Evolutionary conservation across 2,888 invertebrate genomes (phyloP), one percentile per base, ranked within the genome.

Genomic region (Halictus ligatus): DNA sequence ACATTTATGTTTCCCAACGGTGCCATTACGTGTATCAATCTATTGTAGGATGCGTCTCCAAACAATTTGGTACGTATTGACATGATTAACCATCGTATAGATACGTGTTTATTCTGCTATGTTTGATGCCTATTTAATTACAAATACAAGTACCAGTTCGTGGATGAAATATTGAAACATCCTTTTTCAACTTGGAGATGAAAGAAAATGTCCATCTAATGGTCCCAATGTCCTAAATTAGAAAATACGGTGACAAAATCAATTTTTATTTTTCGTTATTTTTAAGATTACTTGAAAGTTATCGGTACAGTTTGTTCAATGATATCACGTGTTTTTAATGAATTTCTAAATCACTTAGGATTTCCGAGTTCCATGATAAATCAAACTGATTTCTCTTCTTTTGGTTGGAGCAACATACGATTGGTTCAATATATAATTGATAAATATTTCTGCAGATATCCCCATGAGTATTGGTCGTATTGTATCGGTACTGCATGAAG

Each of bases 51-150:
- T 64, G 29, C 29, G 2, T 15, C 29, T 15, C 13, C 25, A 64
- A 64, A 64, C 64, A 64, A 64, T 64, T 25, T 29, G 25, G 15
- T 29, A 29, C 64, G 64, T 64, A 64, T 64, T 64, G 64, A 64
- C 64, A 64, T 7, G 15, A 64, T 64, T 64, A 64, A 64, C 29
- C 29, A 64, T 15, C 25, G 64, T 15, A 29, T 15, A 15, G 64
- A 64, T 64, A 15, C 64, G 64, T 64, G 64, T 64, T 64, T 25
- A 29, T 64, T 64, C 64, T 29, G 29, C 29, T 64, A 64, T 29
- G 64, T 64, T 64, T 7, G 64, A 64, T 29, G 29, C 15, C 64
- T 64, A 64, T 64, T 29, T 64, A 64, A 29, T 64, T 64, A 29
- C 64, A 29, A 15, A 29, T 6, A 15, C 64, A 64, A 29, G 50